Conservation (phyloP, 2,888 invertebrate genomes). For the Stomorhina lunata region DNA sequence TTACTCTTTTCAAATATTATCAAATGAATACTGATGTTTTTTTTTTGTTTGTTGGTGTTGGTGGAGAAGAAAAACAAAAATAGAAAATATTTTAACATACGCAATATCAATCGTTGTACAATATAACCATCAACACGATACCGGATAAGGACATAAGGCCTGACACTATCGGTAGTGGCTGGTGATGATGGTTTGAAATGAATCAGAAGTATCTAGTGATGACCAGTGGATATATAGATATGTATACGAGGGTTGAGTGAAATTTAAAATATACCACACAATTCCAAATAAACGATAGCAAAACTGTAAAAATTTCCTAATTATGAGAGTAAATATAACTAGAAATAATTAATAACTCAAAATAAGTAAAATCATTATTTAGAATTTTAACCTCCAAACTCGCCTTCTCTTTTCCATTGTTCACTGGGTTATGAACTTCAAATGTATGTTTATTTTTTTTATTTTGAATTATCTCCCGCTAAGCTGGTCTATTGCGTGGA, state of each 20-base stretch:
- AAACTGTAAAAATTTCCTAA: too few relatives aligned
- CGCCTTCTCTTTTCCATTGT: not conserved
- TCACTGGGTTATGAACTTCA: slow-evolving; percentile 15
- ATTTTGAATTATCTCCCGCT: slow-evolving; percentile 29
- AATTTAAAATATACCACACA: too few relatives aligned
- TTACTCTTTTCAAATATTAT: slow-evolving; percentile 1
- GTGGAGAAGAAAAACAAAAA: not conserved
- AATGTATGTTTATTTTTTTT: not conserved
- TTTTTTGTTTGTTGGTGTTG: too few relatives aligned
- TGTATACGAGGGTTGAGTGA: not conserved
- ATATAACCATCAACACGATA: not conserved
- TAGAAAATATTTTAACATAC: not conserved
- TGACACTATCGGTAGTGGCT: not conserved
- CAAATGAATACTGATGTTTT: not conserved
- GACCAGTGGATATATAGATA: not conserved
- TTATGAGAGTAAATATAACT: too few relatives aligned
- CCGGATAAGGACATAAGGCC: not conserved
- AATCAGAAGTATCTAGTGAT: not conserved
- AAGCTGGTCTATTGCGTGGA: not conserved
- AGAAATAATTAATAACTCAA: too few relatives aligned
- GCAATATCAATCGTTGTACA: not conserved
- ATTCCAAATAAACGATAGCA: too few relatives aligned
- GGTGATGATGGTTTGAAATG: slow-evolving; percentile 17
- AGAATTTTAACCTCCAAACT: not conserved
- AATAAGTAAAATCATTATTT: not conserved